Base-by-base conservation (phyloP, 2,113 vertebrate species). In the Percopsis transmontana region DNA sequence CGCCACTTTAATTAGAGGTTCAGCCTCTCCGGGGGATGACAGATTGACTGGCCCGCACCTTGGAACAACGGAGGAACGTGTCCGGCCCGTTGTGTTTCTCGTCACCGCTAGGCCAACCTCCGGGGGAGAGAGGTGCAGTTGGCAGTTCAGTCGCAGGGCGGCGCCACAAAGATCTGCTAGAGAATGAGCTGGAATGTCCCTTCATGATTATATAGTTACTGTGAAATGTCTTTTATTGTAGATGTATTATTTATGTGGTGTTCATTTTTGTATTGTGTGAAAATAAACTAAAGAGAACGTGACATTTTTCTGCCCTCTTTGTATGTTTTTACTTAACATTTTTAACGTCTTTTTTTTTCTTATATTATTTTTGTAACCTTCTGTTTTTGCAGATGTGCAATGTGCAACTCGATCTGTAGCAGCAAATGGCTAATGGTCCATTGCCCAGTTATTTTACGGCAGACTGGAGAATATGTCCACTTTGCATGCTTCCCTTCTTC, bases 1-100 rank as follows among this genome's bases (percentile, higher is more conserved):
- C 90, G n/a, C 85, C 84, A 79, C 81, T 90, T 91, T 91, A 91
- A 91, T 92, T 90, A 91, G 90, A 89, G 89, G 82, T 86, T 90
- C 87, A 79, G 83, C 87, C 86, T 89, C 85, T 81, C 88, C 79
- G 83, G 72, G 18, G 66, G 73, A 84, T 91, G 89, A 91, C 83
- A 86, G 87, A 91, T 90, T 87, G 89, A 91, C 82, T 87, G 80
- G 78, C 86, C 83, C 77, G 79, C 54, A 81, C 68, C 77, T 77
- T 57, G 76, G 79, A 82, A 85, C 82, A 81, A 79, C 64, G 66
- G 68, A 47, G 82, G 74, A 72, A 79, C 79, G 68, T 69, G 74
- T 76, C 74, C 66, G 24, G 74, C 78, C 77, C 66, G n/a, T n/a
- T n/a, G n/a, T 33, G 66, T 60, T 65, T 67, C 68, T 79, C 53